Conservation (phyloP, 2,888 invertebrate species). For the Eilema griseolum region DNA sequence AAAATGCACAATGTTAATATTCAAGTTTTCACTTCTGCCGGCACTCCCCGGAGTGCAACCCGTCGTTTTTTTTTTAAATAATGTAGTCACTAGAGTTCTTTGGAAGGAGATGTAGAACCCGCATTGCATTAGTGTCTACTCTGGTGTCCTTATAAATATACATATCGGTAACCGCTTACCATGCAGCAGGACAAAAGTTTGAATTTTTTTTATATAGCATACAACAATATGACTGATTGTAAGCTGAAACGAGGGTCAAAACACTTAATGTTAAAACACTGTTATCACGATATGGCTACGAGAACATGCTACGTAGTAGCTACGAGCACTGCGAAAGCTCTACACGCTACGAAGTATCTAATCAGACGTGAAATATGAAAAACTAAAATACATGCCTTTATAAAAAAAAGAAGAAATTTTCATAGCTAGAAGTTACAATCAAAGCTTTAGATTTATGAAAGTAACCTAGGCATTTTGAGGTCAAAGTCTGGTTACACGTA, state of each 20-base stretch:
- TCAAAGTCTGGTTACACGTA: conserved; percentile 1
- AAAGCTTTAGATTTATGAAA: too few species aligned
- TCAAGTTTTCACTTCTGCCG: too few species aligned
- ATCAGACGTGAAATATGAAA: background rate
- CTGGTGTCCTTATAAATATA: background rate
- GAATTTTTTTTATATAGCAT: too few species aligned
- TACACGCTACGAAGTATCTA: conserved; percentile 36
- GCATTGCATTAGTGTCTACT: background rate
- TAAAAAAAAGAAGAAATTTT: too few species aligned
- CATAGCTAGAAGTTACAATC: background rate
- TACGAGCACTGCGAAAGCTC: conserved; percentile 31
- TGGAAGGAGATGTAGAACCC: background rate
- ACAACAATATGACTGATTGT: too few species aligned
- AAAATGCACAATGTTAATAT: too few species aligned
- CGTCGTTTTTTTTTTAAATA: background rate
- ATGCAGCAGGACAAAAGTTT: too few species aligned
- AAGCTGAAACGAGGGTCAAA: too few species aligned
- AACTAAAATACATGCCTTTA: background rate
- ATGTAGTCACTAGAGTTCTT: background rate
- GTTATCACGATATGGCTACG: conserved; percentile 15
- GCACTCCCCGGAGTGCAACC: too few species aligned
- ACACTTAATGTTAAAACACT: too few species aligned
- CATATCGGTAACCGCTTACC: background rate
- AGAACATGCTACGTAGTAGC: conserved; percentile 28
- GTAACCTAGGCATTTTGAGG: too few species aligned